Conservation (phyloP, 2,888 invertebrate genomes). For the Orthosia incerta region DNA sequence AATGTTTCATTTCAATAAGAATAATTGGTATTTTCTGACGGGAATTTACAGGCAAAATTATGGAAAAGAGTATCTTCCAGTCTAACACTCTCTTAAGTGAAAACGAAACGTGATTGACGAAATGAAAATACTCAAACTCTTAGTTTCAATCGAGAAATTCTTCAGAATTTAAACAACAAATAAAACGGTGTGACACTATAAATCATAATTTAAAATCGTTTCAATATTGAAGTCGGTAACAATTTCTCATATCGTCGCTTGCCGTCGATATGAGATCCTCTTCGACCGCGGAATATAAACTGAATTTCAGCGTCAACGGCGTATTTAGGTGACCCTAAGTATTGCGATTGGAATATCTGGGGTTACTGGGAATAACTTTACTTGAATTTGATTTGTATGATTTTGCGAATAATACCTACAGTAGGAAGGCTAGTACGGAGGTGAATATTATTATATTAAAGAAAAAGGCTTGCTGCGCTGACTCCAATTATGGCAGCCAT, state of each 20-base stretch:
- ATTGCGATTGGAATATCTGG: conserved; percentile 7
- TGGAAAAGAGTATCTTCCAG: too few relatives aligned
- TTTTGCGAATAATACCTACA: not conserved
- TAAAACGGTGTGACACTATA: conserved; percentile 26
- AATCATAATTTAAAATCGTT: conserved; percentile 51
- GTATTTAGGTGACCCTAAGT: conserved; percentile 27
- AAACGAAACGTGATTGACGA: too few relatives aligned
- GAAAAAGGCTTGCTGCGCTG: too few relatives aligned
- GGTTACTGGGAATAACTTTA: conserved; percentile 1
- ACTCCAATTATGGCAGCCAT: too few relatives aligned
- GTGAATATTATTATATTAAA: too few relatives aligned
- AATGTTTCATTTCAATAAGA: not conserved
- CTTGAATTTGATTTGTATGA: not conserved
- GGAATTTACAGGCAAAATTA: too few relatives aligned
- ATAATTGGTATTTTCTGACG: not conserved
- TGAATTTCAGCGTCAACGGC: conserved; percentile 39
- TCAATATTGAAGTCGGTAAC: conserved; percentile 52
- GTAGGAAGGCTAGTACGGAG: too few relatives aligned
- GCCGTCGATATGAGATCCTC: conserved; percentile 34
- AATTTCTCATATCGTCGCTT: conserved; percentile 52
- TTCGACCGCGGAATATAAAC: conserved; percentile 36
- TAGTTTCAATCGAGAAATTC: not conserved
- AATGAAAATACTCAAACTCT: too few relatives aligned
- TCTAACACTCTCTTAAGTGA: too few relatives aligned
- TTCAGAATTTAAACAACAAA: conserved; percentile 1